These are phyloP conservation scores for Calidris pugnax DNA, from an alignment of 2,113 vertebrate genomes.

Conservation along the genomic window DNA sequence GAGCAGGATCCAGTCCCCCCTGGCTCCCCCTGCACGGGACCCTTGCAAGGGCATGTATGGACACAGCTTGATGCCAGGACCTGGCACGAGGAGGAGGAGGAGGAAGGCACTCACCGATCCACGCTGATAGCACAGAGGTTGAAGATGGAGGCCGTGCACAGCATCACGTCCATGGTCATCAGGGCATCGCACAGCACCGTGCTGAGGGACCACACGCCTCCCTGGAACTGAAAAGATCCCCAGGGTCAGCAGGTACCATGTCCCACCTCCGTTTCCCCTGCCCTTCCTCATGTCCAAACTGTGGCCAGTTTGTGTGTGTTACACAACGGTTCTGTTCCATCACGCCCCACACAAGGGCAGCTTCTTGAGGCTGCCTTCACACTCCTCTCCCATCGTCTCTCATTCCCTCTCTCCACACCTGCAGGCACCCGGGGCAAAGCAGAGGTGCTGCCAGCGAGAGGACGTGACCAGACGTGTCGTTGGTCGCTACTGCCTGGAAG, in stretches of 20 bases:
- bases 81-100: neutral
- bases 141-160: conserved; percentile 94
- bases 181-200: conserved; percentile 84
- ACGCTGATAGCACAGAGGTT: conserved; percentile 94
- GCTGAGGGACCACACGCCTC: conserved; percentile 87
- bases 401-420: neutral
- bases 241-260: neutral
- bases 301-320: neutral
- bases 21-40: too few species aligned
- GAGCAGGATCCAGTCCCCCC: neutral
- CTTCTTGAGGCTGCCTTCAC: neutral
- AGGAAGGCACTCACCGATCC: conserved; percentile 80
- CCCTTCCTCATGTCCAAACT: neutral
- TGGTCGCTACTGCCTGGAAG: neutral
- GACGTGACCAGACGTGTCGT: neutral
- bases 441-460: neutral
- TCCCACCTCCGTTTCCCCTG: neutral
- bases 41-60: fast-evolving
- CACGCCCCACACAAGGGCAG: neutral
- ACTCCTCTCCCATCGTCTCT: neutral
- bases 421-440: neutral
- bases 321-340: neutral
- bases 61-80: neutral
- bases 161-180: conserved; percentile 95
- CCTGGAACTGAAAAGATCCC: conserved; percentile 83